Percentiles rank a stretch among this genome's conserved stretches.
Conservation (phyloP, 1,140 invertebrate genomes). For the Metaphire vulgaris region DNA sequence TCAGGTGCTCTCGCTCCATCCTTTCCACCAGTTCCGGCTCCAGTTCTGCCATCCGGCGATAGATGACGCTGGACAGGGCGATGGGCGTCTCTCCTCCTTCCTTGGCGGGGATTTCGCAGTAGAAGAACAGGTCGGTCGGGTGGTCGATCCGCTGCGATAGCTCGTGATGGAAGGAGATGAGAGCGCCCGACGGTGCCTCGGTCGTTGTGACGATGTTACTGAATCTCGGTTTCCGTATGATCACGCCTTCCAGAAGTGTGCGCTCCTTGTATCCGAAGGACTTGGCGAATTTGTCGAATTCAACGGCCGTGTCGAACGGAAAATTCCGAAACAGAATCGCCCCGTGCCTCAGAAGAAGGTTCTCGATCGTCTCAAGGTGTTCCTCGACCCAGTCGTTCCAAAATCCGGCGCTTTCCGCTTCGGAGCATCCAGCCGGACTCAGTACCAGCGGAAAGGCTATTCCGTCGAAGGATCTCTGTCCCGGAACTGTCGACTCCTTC, state of each 20-base stretch:
- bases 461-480: conserved; percentile 37
- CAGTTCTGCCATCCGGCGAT: conserved; percentile 32
- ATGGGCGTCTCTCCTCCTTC: conserved; percentile 41
- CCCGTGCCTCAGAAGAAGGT: conserved; percentile 35
- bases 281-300: conserved; percentile 40
- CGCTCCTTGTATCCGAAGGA: conserved; percentile 35
- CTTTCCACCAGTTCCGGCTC: conserved; percentile 35
- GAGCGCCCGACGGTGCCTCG: conserved; percentile 40
- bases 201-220: conserved; percentile 42
- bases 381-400: too few species aligned
- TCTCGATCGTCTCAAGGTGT: conserved; percentile 28
- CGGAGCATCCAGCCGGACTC: too few species aligned
- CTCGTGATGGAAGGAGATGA: conserved; percentile 43
- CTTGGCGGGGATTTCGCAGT: conserved; percentile 35
- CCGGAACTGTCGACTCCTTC: too few species aligned
- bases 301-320: conserved; percentile 34
- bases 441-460: conserved; percentile 34
- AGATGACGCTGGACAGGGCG: conserved; percentile 36
- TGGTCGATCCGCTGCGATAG: conserved; percentile 43
- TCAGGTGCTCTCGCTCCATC: conserved; percentile 34
- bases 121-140: conserved; percentile 39
- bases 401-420: too few species aligned
- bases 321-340: conserved; percentile 41
- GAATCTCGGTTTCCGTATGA: conserved; percentile 33
- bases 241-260: conserved; percentile 38